Evolutionary conservation across 2,888 invertebrate species (phyloP).

Genomic region (Seira ritae): DNA sequence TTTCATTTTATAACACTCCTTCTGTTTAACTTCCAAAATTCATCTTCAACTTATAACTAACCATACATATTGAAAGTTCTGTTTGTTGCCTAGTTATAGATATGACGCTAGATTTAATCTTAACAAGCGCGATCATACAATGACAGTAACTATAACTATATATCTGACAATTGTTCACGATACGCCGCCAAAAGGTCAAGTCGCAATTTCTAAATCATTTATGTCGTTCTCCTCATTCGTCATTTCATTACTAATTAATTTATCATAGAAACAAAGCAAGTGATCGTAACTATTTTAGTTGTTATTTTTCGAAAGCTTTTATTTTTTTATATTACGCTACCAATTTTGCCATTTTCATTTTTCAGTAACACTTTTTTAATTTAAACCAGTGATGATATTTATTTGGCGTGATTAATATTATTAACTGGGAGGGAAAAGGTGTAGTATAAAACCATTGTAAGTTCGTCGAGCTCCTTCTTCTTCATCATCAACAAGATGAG

Average conservation of each 20-base stretch:
- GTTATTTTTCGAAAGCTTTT: neutral
- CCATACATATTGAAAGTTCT: too few relatives aligned
- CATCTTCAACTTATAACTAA: too few relatives aligned
- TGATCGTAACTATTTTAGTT: neutral
- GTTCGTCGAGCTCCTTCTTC: neutral
- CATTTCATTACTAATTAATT: neutral
- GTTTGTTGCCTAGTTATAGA: too few relatives aligned
- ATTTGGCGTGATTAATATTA: slow-evolving; percentile 8
- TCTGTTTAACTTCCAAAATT: too few relatives aligned
- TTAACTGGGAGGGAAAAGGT: neutral
- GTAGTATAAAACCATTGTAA: neutral
- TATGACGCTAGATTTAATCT: too few relatives aligned
- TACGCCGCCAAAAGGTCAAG: too few relatives aligned
- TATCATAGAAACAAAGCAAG: neutral
- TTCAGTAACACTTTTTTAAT: neutral
- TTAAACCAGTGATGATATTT: slow-evolving; percentile 11
- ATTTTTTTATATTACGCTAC: neutral
- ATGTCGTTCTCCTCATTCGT: too few relatives aligned
- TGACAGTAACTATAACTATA: too few relatives aligned
- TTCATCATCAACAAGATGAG: neutral
- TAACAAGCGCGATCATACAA: too few relatives aligned
- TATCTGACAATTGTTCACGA: too few relatives aligned
- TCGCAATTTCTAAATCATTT: too few relatives aligned
- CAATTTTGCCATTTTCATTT: neutral
- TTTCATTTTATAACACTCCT: too few relatives aligned